Conservation (phyloP, 2,797 vertebrate genomes). For the Sylvilagus floridanus region DNA sequence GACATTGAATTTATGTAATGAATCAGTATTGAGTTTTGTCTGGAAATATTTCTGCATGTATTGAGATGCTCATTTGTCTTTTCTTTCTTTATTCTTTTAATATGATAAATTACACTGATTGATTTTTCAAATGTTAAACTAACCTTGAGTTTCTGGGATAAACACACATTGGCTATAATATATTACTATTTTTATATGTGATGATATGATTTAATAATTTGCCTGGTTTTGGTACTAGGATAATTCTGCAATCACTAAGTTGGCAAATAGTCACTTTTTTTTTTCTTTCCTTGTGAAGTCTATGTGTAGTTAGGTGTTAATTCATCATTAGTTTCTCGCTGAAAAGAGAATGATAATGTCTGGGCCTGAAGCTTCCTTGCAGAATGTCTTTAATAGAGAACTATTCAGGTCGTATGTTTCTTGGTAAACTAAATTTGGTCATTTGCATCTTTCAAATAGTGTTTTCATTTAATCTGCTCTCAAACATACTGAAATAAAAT, state of each 20-base stretch:
- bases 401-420: neutral
- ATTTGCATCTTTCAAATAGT: neutral
- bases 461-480: neutral
- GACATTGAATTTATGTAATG: neutral
- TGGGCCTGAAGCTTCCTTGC: neutral
- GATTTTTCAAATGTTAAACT: constrained; percentile 40
- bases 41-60: neutral
- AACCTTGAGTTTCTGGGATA: neutral
- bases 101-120: neutral
- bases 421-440: neutral
- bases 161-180: neutral
- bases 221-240: neutral
- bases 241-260: neutral
- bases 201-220: constrained; percentile 1
- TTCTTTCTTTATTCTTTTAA: neutral
- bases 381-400: neutral
- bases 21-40: neutral
- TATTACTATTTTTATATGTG: neutral
- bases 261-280: neutral
- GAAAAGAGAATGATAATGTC: neutral
- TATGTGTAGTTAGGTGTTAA: neutral
- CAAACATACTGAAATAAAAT: neutral
- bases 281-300: neutral
- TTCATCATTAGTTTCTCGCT: constrained; percentile 8
- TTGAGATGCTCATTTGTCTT: neutral